Percentiles rank a stretch among this genome's conserved stretches.
These are phyloP conservation scores for Bungarus multicinctus DNA, from an alignment of 2,113 vertebrate genomes.

Conservation along the genomic window DNA sequence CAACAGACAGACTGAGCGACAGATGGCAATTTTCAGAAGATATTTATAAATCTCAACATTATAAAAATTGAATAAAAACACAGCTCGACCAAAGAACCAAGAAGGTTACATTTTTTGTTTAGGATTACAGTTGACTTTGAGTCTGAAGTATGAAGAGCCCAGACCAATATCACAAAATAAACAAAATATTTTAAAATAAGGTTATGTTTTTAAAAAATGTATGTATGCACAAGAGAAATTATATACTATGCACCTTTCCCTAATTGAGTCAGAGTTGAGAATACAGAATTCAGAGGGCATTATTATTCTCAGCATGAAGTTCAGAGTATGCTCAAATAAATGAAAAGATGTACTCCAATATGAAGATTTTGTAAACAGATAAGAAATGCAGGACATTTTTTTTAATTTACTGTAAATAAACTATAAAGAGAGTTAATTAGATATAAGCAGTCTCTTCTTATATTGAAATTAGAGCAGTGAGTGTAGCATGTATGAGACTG, in stretches of 20 bases:
- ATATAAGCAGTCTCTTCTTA: neutral
- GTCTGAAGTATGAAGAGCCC: neutral
- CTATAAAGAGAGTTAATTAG: neutral
- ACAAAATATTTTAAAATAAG: neutral
- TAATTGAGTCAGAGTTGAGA: neutral
- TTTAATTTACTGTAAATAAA: neutral
- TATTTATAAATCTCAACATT: constrained; percentile 1
- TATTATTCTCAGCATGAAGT: neutral
- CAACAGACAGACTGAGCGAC: constrained; percentile 35
- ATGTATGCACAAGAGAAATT: neutral
- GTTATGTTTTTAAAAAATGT: too few species aligned
- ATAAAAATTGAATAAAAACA: neutral
- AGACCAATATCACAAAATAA: neutral
- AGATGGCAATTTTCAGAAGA: constrained; percentile 49
- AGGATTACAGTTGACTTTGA: neutral
- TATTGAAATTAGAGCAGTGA: neutral
- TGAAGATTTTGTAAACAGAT: neutral
- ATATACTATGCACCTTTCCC: neutral
- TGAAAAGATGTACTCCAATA: neutral
- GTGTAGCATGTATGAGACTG: neutral
- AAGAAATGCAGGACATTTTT: neutral
- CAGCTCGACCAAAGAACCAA: neutral
- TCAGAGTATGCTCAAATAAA: neutral
- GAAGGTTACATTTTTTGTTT: neutral
- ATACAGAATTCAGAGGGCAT: neutral